Base-by-base conservation (phyloP, 2,888 invertebrate genomes). In the Crepidodera aurea region DNA sequence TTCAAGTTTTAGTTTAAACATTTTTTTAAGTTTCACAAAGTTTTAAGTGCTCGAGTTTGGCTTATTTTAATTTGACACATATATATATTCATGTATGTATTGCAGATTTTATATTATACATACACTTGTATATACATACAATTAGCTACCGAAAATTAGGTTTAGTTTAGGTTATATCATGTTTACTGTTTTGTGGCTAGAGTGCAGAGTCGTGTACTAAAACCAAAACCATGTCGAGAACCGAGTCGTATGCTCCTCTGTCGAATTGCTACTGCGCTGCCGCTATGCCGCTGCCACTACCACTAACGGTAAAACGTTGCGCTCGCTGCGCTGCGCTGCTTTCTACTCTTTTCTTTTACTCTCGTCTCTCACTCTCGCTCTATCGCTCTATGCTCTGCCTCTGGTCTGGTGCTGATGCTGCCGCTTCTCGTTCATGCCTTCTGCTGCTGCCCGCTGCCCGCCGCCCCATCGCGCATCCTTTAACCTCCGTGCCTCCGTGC, bases 161-260 rank as follows among this genome's bases (percentile, higher is more conserved):
- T 76, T 75, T 69, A 66, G 74, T 78, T 79, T 72, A 75, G 74
- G 78, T 79, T 80, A 80, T 75, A 79, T 79, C 79, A 80, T 81
- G 75, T 78, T 79, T 78, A 78, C 75, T 75, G 77, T 73, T 76
- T 77, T 74, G 77, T 78, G 77, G 77, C 75, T 77, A 80, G 77
- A 78, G 72, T 78, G 79, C 78, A 80, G 80, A 77, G 77, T 77
- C 78, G 78, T 78, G 76, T 76, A 81, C 80, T 79, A 77, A 75
- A 77, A 77, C 77, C 79, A 71, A 67, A 72, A 71, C 71, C 67
- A 67, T 67, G 55, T 60, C 66, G 77, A 78, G 74, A 73, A 56
- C 62, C 77, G 77, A 72, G 69, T 71, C 71, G 68, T 75, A 74
- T 72, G 75, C 73, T 76, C 76, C 75, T 73, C 75, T 76, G 71